Evolutionary conservation across 2,888 invertebrate genomes (phyloP).

Genomic region (Candidula unifasciata): DNA sequence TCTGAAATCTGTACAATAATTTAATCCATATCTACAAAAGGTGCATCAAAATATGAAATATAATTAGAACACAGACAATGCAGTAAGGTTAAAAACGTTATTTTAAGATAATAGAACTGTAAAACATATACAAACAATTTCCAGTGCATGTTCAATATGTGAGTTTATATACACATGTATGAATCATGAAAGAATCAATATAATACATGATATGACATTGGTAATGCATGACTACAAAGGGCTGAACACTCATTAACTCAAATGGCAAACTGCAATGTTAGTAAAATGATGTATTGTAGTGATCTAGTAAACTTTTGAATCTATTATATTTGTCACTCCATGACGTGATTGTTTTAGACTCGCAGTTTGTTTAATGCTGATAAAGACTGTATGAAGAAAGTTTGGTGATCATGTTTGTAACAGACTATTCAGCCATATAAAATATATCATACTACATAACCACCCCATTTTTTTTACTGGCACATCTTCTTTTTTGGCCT

Average conservation of each 20-base stretch:
- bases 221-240: background rate
- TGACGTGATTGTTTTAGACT: too few species aligned
- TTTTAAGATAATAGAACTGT: background rate
- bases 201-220: slow-evolving; percentile 2
- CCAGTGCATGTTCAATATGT: background rate
- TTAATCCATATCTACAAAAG: slow-evolving; percentile 12
- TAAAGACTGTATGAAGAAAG: too few species aligned
- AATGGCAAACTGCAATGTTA: too few species aligned
- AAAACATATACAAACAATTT: background rate
- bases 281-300: too few species aligned
- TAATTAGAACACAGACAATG: background rate
- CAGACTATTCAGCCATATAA: too few species aligned
- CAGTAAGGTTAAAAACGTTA: slow-evolving; percentile 5
- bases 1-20: slow-evolving; percentile 25
- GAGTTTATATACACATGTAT: background rate
- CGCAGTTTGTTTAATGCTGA: too few species aligned
- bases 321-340: too few species aligned
- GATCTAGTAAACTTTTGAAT: too few species aligned
- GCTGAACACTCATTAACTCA: background rate
- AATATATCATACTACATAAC: too few species aligned
- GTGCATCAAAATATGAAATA: slow-evolving; percentile 14
- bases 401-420: too few species aligned
- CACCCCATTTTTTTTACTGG: too few species aligned
- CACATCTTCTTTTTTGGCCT: too few species aligned
- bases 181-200: background rate